Conservation (phyloP, 2,888 invertebrate species). For the Odontocerum albicorne region DNA sequence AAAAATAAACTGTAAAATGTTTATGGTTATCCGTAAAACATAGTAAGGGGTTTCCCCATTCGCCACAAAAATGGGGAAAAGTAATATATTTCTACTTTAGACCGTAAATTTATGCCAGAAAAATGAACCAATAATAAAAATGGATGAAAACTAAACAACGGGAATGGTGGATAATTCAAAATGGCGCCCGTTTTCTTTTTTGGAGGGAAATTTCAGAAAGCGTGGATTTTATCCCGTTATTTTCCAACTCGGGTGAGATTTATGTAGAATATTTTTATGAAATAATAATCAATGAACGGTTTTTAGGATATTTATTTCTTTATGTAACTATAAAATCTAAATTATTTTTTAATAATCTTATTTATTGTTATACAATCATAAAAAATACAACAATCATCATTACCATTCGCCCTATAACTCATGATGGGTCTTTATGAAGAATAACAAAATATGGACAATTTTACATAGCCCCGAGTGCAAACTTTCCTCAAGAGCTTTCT, state of each 20-base stretch:
- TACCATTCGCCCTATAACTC: too few relatives aligned
- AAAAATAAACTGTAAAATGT: conserved; percentile 4
- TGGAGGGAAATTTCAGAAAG: conserved; percentile 3
- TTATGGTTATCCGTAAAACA: conserved; percentile 9
- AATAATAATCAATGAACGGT: too few relatives aligned
- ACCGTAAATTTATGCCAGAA: conserved; percentile 26
- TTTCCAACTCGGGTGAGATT: background rate
- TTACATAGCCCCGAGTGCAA: too few relatives aligned
- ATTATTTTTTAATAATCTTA: too few relatives aligned
- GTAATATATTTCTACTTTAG: conserved; percentile 12
- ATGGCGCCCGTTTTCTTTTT: conserved; percentile 23
- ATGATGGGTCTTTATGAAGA: too few relatives aligned
- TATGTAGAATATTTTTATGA: too few relatives aligned
- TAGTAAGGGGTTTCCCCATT: conserved; percentile 1
- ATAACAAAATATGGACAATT: too few relatives aligned
- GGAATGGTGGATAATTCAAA: conserved; percentile 12
- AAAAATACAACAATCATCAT: too few relatives aligned
- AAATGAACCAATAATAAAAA: conserved; percentile 26
- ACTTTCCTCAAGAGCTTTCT: too few relatives aligned
- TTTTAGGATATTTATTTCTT: too few relatives aligned
- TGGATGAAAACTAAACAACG: conserved; percentile 26
- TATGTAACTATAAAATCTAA: too few relatives aligned
- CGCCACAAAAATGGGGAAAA: conserved; percentile 5
- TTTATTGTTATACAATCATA: too few relatives aligned
- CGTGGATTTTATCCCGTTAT: background rate